Evolutionary conservation across 1,140 invertebrate genomes (phyloP).

Genomic region (Steinernema khuongi): DNA sequence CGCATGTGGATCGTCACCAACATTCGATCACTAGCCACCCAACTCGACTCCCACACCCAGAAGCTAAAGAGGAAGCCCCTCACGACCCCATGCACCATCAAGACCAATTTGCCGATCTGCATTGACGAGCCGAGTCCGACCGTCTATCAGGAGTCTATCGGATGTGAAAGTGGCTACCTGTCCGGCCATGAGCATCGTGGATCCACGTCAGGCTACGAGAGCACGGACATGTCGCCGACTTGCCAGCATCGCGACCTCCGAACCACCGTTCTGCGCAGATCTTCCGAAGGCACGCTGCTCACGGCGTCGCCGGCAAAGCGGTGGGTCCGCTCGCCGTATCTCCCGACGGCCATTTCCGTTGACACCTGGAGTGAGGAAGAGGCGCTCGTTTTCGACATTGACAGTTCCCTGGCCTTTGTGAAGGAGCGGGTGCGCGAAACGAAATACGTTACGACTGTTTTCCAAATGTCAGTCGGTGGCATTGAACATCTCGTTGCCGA

Average conservation of each 20-base stretch:
- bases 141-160: background rate
- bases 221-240: background rate
- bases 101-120: background rate
- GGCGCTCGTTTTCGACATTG: background rate
- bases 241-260: background rate
- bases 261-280: background rate
- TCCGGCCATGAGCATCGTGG: background rate
- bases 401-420: background rate
- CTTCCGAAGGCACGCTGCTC: background rate
- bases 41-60: background rate
- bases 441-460: slow-evolving; percentile 50
- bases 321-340: background rate
- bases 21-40: background rate
- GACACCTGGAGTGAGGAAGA: background rate
- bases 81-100: background rate
- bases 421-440: slow-evolving; percentile 33
- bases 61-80: background rate
- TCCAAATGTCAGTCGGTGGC: slow-evolving; percentile 43
- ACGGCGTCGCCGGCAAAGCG: background rate
- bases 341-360: background rate
- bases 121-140: background rate
- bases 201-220: background rate
- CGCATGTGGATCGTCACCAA: background rate
- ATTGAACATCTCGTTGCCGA: slow-evolving; percentile 40
- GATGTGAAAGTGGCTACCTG: background rate